These are phyloP conservation scores for Aricia artaxerxes DNA, from an alignment of 2,888 invertebrate species.

Conservation along the genomic window DNA sequence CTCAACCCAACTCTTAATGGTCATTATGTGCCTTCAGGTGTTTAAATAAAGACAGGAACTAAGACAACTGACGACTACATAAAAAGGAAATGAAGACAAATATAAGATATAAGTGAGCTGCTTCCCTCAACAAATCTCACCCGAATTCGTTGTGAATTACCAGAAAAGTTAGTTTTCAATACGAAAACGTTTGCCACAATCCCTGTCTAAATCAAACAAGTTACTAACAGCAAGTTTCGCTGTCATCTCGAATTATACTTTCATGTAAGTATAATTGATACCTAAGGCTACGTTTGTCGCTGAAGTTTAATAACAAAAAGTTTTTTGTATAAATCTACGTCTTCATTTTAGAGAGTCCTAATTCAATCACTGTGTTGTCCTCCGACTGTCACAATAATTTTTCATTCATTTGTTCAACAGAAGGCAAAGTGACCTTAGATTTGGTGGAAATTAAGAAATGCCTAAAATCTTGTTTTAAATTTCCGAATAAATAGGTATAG, in stretches of 20 bases:
- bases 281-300: background rate
- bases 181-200: background rate
- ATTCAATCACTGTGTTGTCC: background rate
- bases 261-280: background rate
- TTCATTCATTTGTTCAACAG: background rate
- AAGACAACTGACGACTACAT: background rate
- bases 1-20: background rate
- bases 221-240: background rate
- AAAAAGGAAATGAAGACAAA: background rate
- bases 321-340: background rate
- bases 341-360: background rate
- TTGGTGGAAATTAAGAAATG: background rate
- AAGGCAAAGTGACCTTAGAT: background rate
- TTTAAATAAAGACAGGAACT: background rate
- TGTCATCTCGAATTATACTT: background rate
- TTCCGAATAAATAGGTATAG: background rate
- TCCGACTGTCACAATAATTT: slow-evolving; percentile 8
- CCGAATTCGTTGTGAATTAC: background rate
- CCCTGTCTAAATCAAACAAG: background rate
- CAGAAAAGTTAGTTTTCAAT: background rate
- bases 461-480: background rate
- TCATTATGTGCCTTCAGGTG: background rate
- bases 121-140: background rate
- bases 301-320: background rate
- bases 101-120: no score